Conservation (phyloP, 2,797 vertebrate species). For the Tachyglossus aculeatus region DNA sequence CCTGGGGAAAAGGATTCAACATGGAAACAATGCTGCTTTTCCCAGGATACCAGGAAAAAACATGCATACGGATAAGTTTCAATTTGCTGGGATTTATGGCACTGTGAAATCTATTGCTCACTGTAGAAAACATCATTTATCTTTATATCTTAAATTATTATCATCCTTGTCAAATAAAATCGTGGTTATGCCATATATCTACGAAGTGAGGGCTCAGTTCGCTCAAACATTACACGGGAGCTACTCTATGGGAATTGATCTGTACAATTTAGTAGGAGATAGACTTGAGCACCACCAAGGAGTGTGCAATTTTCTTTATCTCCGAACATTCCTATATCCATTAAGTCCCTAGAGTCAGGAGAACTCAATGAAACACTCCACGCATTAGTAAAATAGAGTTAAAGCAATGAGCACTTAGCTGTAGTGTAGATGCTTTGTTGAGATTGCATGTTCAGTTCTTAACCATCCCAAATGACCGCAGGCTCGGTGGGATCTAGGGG, state of each 20-base stretch:
- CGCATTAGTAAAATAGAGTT: too few species aligned
- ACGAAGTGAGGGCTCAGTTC: conserved; percentile 13
- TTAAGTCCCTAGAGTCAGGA: not conserved
- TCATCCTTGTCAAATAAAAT: not conserved
- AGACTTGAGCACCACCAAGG: not conserved
- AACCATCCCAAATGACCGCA: too few species aligned
- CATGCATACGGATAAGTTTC: not conserved
- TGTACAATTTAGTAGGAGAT: conserved; percentile 8
- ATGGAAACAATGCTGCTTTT: conserved; percentile 21
- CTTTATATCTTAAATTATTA: conserved; percentile 31
- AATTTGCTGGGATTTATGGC: conserved; percentile 20
- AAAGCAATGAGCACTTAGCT: too few species aligned
- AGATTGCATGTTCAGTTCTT: too few species aligned
- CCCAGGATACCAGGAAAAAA: conserved; percentile 3
- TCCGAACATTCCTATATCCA: not conserved
- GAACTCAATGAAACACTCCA: too few species aligned
- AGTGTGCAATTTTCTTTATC: not conserved
- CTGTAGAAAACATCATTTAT: conserved; percentile 18
- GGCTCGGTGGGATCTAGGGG: too few species aligned
- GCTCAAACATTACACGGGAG: not conserved
- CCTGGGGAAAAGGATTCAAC: conserved; percentile 27
- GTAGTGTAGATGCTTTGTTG: too few species aligned
- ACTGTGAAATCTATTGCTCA: conserved; percentile 11
- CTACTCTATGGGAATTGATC: not conserved
- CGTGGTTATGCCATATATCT: conserved; percentile 3